Conservation (phyloP, 2,888 invertebrate genomes). For the Anaspis maculata region DNA sequence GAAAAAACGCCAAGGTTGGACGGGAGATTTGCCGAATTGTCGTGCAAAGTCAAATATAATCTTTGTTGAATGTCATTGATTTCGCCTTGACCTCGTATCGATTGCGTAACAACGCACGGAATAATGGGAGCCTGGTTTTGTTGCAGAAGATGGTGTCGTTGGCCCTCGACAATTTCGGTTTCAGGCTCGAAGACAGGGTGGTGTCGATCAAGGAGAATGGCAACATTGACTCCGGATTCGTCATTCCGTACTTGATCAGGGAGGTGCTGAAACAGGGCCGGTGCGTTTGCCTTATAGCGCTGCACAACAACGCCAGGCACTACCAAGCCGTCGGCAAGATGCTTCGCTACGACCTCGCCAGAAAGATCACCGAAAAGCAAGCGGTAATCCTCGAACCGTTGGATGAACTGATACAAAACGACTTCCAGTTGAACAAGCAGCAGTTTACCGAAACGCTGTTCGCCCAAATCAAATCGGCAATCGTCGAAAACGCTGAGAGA, state of each 20-base stretch:
- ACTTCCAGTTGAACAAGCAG: conserved; percentile 28
- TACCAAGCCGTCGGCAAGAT: conserved; percentile 68
- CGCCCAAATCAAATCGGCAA: conserved; percentile 39
- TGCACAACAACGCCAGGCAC: conserved; percentile 64
- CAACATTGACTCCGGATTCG: conserved; percentile 63
- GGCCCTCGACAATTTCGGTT: no score
- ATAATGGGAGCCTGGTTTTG: no score
- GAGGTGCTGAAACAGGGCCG: conserved; percentile 55
- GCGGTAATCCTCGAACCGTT: conserved; percentile 48
- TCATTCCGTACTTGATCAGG: conserved; percentile 59
- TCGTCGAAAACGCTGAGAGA: no score
- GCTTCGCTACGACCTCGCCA: conserved; percentile 61
- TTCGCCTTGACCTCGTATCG: no score
- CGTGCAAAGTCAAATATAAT: no score
- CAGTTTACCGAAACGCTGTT: conserved; percentile 41
- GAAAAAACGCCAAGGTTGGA: no score
- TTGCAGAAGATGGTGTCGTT: no score
- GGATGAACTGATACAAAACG: conserved; percentile 41
- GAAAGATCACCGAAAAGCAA: conserved; percentile 43
- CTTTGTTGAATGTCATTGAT: no score
- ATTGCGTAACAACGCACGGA: no score
- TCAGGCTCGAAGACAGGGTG: no score
- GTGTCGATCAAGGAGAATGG: conserved; percentile 62
- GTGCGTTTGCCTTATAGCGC: conserved; percentile 54
- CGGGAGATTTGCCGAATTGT: no score